Evolutionary conservation across 2,797 vertebrate species (phyloP), one percentile per base, ranked within the genome.

Genomic region (Labroides dimidiatus): DNA sequence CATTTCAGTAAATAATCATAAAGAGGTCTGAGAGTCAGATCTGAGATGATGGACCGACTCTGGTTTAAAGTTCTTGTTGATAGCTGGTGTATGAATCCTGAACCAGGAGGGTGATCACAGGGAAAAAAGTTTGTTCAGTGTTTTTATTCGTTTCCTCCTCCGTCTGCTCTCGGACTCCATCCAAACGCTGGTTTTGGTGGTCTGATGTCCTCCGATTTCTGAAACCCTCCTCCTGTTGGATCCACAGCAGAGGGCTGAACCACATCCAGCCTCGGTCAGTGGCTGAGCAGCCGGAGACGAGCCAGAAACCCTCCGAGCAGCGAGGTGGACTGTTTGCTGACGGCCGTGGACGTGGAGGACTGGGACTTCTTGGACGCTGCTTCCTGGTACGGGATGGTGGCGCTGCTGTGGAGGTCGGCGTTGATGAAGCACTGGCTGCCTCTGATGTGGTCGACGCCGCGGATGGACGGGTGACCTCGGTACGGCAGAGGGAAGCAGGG

Each of bases 331-430:
- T 33, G 30, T 33, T 33, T 33, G 30, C 30, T 33, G 5, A 33
- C 30, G 8, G 30, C 30, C 7, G 30, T 33, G 30, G 30, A 33
- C 0, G 93, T 79, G 0, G 84, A 14, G 23, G 48, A 27, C 16
- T 27, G n/a, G 5, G 76, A n/a, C 65, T 95, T 97, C 64, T 93
- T 94, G 82, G 90, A 69, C 0, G 88, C 81, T 1, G 94, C 93
- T 54, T 98, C 96, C 86, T 95, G 96, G 84, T 96, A 96, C 0
- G 96, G 95, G 75, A 97, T 96, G 54, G 96, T 96, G 86, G 96
- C 93, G 30, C 94, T 96, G 85, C 86, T 94, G 91, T 96, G 96
- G 55, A 97, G 94, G 77, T 97, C 94, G 0, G 95, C 73, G 10
- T 87, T 94, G 78, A 96, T 76, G 77, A 95, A 96, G 84, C 95